phyloP scores from a whole-genome alignment of 2,888 invertebrate species.

The Pachliopta kotzebuea region DNA sequence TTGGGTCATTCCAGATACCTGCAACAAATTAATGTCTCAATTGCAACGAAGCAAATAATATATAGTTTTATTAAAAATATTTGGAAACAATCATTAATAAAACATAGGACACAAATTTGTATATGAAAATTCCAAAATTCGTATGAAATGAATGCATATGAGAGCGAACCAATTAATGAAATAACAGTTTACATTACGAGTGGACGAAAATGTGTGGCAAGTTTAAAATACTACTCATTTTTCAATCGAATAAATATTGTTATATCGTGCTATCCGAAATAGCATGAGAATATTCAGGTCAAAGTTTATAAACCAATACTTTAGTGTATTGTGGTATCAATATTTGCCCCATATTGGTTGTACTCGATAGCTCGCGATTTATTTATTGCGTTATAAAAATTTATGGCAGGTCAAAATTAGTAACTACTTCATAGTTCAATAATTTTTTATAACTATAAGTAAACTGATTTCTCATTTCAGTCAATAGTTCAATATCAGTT shows the following conservation, averaged over 20 bases:
- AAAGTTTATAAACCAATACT: conserved; percentile 14
- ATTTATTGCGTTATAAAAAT: conserved; percentile 18
- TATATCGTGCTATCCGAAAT: conserved; percentile 27
- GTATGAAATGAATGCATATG: background rate
- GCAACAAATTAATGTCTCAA: conserved; percentile 47
- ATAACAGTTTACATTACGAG: conserved; percentile 12
- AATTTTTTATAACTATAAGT: background rate
- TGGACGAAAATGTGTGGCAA: conserved; percentile 22
- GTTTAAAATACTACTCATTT: conserved; percentile 33
- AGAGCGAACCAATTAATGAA: conserved; percentile 3
- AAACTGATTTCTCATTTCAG: background rate
- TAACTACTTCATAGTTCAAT: conserved; percentile 5
- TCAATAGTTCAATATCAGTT: too few relatives aligned
- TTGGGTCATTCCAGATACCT: conserved; percentile 73
- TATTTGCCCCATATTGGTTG: conserved; percentile 18
- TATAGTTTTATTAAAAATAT: conserved; percentile 12
- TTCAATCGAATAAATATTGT: conserved; percentile 30
- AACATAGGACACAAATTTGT: background rate
- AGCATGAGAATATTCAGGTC: conserved; percentile 17
- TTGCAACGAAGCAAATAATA: conserved; percentile 10
- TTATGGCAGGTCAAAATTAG: conserved; percentile 24
- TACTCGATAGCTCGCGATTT: conserved; percentile 8
- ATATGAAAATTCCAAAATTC: background rate
- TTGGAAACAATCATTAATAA: background rate
- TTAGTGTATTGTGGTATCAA: conserved; percentile 18